These are phyloP conservation scores for Lordiphosa collinella DNA, from an alignment of 1,140 invertebrate species.

Conservation along the genomic window DNA sequence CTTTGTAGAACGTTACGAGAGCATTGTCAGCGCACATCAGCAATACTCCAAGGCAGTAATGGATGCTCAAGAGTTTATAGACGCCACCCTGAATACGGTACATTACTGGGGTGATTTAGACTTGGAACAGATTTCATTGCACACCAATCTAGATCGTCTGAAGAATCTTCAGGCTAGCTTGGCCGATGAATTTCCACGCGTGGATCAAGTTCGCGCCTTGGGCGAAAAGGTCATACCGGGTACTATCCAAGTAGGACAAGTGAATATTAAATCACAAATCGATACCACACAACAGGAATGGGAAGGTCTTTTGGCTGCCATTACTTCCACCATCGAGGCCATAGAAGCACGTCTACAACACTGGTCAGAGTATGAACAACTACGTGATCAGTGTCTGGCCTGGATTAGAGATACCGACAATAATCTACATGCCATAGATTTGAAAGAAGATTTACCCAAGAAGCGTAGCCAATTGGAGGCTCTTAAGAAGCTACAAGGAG, in stretches of 20 bases:
- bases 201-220: constrained; percentile 88
- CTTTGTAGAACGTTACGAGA: constrained; percentile 91
- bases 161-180: constrained; percentile 90
- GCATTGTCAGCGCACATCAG: constrained; percentile 94
- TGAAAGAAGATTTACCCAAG: constrained; percentile 90
- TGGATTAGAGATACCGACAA: constrained; percentile 95
- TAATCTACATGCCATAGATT: constrained; percentile 92
- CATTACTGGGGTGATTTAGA: constrained; percentile 92
- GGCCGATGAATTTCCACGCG: constrained; percentile 91
- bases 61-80: constrained; percentile 94
- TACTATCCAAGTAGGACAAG: constrained; percentile 91
- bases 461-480: constrained; percentile 92
- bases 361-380: constrained; percentile 94
- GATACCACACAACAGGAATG: constrained; percentile 94
- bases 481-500: constrained; percentile 90
- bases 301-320: constrained; percentile 89
- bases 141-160: constrained; percentile 94
- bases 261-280: constrained; percentile 91
- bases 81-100: constrained; percentile 91
- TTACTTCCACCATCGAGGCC: constrained; percentile 87
- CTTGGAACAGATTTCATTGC: constrained; percentile 92
- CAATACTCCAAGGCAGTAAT: constrained; percentile 94
- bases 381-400: constrained; percentile 90
- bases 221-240: constrained; percentile 95
- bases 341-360: constrained; percentile 91